Percentiles rank a stretch among this genome's conserved stretches.
These are phyloP conservation scores for Holothuria scabra DNA, from an alignment of 53 echinoderm and acorn worm species.

Conservation along the genomic window DNA sequence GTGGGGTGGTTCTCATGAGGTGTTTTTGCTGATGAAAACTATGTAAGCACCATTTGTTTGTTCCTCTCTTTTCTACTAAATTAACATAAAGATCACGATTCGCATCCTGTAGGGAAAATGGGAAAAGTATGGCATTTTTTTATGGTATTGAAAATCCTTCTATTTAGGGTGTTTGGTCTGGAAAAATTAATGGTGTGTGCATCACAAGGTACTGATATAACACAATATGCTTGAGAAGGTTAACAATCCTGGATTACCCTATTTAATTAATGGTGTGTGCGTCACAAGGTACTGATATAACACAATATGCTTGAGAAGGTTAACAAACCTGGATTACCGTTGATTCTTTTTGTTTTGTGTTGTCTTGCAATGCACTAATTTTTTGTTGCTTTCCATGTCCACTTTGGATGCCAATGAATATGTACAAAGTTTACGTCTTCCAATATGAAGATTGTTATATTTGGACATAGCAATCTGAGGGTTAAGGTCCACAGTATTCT, in stretches of 20 bases:
- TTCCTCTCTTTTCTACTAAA: too few species aligned
- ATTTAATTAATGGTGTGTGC: too few species aligned
- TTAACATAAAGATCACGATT: too few species aligned
- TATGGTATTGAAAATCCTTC: too few species aligned
- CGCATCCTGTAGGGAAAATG: too few species aligned
- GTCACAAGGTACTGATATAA: not conserved
- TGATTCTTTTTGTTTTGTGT: slow-evolving; percentile 2
- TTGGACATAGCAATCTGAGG: not conserved
- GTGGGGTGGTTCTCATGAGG: too few species aligned
- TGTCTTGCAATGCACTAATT: not conserved
- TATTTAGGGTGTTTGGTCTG: too few species aligned
- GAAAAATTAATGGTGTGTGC: too few species aligned
- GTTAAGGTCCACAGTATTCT: not conserved
- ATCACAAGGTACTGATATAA: not conserved
- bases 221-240: not conserved
- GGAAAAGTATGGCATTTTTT: too few species aligned
- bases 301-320: not conserved
- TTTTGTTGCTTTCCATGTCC: slow-evolving; percentile 21
- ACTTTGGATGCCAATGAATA: slow-evolving; percentile 10
- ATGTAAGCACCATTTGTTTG: too few species aligned
- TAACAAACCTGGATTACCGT: not conserved
- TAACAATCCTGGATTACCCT: not conserved
- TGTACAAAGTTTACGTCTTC: not conserved
- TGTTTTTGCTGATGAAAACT: too few species aligned
- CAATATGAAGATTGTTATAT: not conserved